Conservation (phyloP, 30 jellyfish, hydroid and myxozoan genomes). For the Catostylus mosaicus region DNA sequence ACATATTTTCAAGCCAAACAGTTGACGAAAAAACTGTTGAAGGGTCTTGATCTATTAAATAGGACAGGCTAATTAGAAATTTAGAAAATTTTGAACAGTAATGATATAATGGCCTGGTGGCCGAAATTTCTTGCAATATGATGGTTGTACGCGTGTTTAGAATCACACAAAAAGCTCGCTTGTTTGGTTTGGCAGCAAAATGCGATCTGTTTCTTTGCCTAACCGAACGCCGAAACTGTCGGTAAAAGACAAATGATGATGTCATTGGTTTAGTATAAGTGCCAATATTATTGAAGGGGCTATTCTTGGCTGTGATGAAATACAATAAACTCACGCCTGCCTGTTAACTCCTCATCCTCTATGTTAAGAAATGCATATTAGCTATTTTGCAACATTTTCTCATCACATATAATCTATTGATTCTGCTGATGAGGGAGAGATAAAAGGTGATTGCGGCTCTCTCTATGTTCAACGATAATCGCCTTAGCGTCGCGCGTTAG, state of each 20-base stretch:
- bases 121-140: too few relatives aligned
- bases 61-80: too few relatives aligned
- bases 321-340: not conserved
- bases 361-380: not conserved
- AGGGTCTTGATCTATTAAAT: too few relatives aligned
- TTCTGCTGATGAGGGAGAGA: not conserved
- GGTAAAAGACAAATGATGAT: not conserved
- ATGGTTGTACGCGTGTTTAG: too few relatives aligned
- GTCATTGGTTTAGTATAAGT: not conserved
- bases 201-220: too few relatives aligned
- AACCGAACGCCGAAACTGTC: too few relatives aligned
- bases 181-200: too few relatives aligned
- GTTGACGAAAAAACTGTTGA: too few relatives aligned
- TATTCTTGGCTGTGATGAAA: conserved; percentile 2
- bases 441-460: not conserved
- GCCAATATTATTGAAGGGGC: not conserved
- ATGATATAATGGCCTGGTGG: too few relatives aligned
- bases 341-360: not conserved
- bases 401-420: not conserved
- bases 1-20: too few relatives aligned
- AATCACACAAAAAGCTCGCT: too few relatives aligned
- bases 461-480: not conserved
- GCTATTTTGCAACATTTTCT: not conserved
- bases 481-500: conserved; percentile 1
- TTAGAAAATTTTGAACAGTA: too few relatives aligned